These are phyloP conservation scores for Prenolepis imparis DNA, from an alignment of 2,888 invertebrate species.

Conservation along the genomic window DNA sequence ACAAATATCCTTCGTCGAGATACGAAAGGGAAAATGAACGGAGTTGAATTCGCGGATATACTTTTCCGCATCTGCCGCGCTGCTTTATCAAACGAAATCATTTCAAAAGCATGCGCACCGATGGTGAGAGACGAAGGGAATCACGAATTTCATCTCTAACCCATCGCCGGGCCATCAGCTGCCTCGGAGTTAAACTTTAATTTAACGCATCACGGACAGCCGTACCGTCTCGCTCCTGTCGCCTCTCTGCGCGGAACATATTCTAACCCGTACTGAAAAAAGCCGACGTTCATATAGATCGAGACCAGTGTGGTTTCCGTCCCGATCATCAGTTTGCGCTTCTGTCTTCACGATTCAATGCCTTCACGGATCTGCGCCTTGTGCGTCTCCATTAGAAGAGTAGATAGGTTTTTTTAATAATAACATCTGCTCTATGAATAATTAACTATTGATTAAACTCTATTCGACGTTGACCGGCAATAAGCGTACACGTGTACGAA, in stretches of 20 bases:
- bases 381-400: constrained; percentile 45
- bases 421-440: constrained; percentile 64
- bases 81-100: constrained; percentile 66
- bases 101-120: constrained; percentile 65
- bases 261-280: constrained; percentile 42
- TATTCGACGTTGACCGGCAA: constrained; percentile 13
- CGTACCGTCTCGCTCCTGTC: constrained; percentile 61
- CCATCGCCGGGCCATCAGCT: constrained; percentile 70
- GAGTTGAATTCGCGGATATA: constrained; percentile 63
- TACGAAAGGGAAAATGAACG: constrained; percentile 50
- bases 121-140: constrained; percentile 61
- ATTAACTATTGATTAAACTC: constrained; percentile 64
- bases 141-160: constrained; percentile 76
- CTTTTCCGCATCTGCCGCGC: constrained; percentile 68
- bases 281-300: constrained; percentile 33
- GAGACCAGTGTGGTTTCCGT: constrained; percentile 37
- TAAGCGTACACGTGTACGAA: not conserved
- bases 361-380: constrained; percentile 53
- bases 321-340: constrained; percentile 33
- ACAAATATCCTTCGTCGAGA: constrained; percentile 27
- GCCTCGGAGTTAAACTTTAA: constrained; percentile 83
- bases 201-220: constrained; percentile 84
- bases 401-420: constrained; percentile 44
- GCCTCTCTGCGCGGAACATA: constrained; percentile 18
- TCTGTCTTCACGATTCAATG: constrained; percentile 56